phyloP scores from a whole-genome alignment of 2,113 vertebrate species.

The Strix aluco region DNA sequence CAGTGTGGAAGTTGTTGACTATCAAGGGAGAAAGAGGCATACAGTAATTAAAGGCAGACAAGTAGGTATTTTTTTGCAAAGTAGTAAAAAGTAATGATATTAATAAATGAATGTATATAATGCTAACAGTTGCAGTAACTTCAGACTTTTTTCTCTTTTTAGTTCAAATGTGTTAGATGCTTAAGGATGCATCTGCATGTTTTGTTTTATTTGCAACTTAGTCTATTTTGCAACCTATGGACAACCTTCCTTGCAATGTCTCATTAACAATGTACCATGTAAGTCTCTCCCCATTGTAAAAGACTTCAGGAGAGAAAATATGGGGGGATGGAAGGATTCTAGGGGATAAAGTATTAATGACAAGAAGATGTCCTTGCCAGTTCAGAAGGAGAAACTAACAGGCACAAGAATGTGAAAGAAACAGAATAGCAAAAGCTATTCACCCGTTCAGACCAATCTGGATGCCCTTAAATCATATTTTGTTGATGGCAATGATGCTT shows the following conservation, averaged over 20 bases:
- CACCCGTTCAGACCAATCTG: neutral
- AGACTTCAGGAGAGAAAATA: neutral
- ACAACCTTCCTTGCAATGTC: neutral
- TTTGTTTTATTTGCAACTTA: neutral
- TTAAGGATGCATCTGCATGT: neutral
- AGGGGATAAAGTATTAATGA: neutral
- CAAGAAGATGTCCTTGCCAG: neutral
- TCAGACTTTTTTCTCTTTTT: neutral
- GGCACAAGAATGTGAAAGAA: neutral
- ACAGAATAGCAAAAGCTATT: neutral
- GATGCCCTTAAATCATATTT: neutral
- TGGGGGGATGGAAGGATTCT: neutral
- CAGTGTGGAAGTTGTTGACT: constrained; percentile 93
- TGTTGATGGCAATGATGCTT: neutral
- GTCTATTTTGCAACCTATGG: neutral
- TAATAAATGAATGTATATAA: neutral
- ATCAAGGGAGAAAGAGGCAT: constrained; percentile 89
- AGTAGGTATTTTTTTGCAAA: constrained; percentile 78
- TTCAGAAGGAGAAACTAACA: neutral
- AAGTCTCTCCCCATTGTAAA: neutral
- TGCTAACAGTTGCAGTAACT: neutral
- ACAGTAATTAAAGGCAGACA: constrained; percentile 86
- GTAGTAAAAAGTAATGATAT: neutral
- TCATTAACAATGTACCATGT: neutral
- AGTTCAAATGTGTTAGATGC: neutral